Base-by-base conservation (phyloP, 2,888 invertebrate species). In the Pseudococcus longispinus region DNA sequence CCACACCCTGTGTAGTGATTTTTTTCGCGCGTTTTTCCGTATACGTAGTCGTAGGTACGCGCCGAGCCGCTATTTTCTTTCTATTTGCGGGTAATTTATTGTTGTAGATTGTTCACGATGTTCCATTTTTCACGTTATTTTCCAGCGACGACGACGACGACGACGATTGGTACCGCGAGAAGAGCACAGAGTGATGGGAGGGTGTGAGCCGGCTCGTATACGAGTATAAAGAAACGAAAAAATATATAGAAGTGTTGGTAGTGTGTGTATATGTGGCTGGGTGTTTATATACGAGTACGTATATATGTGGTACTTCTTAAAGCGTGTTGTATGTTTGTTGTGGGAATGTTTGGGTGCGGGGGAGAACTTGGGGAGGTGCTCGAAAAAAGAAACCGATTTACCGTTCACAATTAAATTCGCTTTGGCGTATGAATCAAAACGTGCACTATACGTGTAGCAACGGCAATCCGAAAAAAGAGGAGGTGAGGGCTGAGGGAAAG, bases 81-180 rank as follows among this genome's bases (percentile, higher is more conserved):
- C 42, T 80, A 80, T 80, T 80, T 80, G 37, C 42, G 77, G 77
- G 77, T 80, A 80, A 80, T 80, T 80, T 80, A 80, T 80, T 8
- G 77, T 42, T 8, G 77, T 42, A 42, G 77, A 80, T 80, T 80
- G 77, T 80, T 80, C 37, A 80, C 77, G 77, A 80, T 42, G 77
- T 37, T 80, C 77, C 77, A 80, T 80, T 80, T 80, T 80, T 80
- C 77, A 80, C 77, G 77, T 42, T 37, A 70, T 70, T 70, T 70
- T 18, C 15, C 70, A 32, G 18, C 70, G 29, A 29, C 26, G 26
- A 29, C 70, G 70, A 26, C 65, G 26, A 51, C 51, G 18, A 23
- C 60, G 60, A 60, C 60, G 60, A 60, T 60, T 60, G 60, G 23
- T 60, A 60, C 60, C 15, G 60, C 23, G 60, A 9, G 11, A 23